Base-by-base conservation (phyloP, 2,113 vertebrate species). In the Pelodiscus sinensis region DNA sequence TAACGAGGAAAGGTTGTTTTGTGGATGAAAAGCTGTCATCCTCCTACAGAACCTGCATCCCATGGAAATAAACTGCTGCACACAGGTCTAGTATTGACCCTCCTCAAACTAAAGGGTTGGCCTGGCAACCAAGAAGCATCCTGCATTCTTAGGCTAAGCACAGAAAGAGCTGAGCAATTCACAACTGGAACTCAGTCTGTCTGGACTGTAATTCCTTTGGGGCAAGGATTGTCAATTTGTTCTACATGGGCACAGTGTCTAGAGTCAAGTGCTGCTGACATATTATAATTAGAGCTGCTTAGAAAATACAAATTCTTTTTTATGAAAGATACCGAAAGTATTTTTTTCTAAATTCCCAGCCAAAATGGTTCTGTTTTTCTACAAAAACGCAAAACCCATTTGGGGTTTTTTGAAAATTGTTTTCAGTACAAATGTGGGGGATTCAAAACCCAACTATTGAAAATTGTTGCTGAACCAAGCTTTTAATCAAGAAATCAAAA, bases 81-180 rank as follows among this genome's bases (percentile, higher is more conserved):
- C 38, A 4, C 0, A 0, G 25, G 9, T 75, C 52, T 6, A 18
- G 60, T 8, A 7, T 0, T 50, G 1, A 38, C 24, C 5, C 12
- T 4, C 80, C 18, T 56, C 51, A 58, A 29, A 8, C 1, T 38
- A 62, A 57, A 62, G 80, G 22, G 44, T 56, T 35, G 31, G 3
- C 71, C 35, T 75, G 35, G 35, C 10, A 44, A 75, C 21, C 2
- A 18, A 9, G 12, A 16, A 13, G 71, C 21, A 44, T 5, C 14
- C 5, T 15, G 65, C 15, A 35, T 6, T 31, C 13, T 35, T 21
- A 35, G 65, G 27, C 65, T 31, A 18, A 8, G 9, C 65, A 18
- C n/a, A 35, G n/a, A 31, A 15, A 71, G 18, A 29, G 65, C 9
- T 35, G 4, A 44, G 22, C 10, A 44, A 7, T 25, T 54, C 52